Base-by-base conservation (phyloP, 2,888 invertebrate species). In the Embidobia sp. region DNA sequence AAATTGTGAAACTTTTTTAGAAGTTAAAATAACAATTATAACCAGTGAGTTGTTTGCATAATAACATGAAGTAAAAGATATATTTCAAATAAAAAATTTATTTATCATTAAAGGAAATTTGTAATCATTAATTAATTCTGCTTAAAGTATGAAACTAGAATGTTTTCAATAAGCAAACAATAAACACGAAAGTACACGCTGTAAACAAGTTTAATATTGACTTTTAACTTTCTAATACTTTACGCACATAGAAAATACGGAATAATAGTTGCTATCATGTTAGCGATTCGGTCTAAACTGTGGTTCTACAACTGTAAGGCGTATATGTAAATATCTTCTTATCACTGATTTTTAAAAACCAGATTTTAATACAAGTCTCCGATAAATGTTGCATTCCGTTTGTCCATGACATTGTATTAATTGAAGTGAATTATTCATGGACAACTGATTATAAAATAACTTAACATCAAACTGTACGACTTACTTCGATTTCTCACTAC, bases 181-280 rank as follows among this genome's bases (percentile, higher is more conserved):
- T 10, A 11, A 33, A 11, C 4, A 3, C 29, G 8, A 29, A 29
- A 8, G 8, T 29, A n/a, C 29, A 8, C 8, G 8, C 3, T 33
- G 2, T 33, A n/a, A 33, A 33, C 13, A 3, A n/a, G 2, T 33
- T 11, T 11, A 33, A 16, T 1, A 37, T 16, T 1, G 16, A 37
- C 3, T 7, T 37, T 19, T 33, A 33, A 33, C 2, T 29, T 22
- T 22, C 22, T 3, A 11, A 11, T 11, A 33, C 10, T 11, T 10
- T 48, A 48, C 48, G 27, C 15, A 48, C 48, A 11, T 1, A 48
- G n/a, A n/a, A 48, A 29, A 29, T 29, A 48, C 8, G 48, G 48
- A 16, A 48, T 48, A 29, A 48, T 13, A 7, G 27, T 48, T 26
- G 48, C 29, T 1, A 48, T 16, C 48, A 48, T 48, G 8, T 1